A percentile compares a stretch with the other conserved stretches of the same genome.
Evolutionary conservation across 2,797 vertebrate species (phyloP).

Genomic region (Phalloptychus januarius): DNA sequence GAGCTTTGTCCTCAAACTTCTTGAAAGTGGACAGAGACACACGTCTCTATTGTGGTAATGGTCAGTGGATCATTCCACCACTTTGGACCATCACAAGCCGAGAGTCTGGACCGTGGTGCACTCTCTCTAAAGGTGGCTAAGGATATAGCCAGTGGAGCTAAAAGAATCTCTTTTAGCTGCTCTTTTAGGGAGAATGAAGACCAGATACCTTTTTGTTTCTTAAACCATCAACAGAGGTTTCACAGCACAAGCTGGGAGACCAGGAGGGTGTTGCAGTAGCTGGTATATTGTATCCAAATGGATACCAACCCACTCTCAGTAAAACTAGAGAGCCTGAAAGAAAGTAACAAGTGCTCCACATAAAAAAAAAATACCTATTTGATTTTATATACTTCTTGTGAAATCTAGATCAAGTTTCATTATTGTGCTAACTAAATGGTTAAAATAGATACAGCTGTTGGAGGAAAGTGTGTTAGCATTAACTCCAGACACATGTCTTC

Average conservation of each 20-base stretch:
- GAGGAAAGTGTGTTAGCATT: constrained; percentile 63
- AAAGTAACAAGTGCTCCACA: not conserved
- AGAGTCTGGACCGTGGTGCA: not conserved
- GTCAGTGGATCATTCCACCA: not conserved
- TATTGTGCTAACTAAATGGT: constrained; percentile 49
- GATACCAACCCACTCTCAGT: not conserved
- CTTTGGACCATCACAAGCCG: not conserved
- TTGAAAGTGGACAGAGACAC: not conserved
- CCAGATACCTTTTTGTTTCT: not conserved
- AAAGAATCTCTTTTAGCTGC: not conserved
- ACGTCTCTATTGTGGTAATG: not conserved
- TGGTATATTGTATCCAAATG: not conserved
- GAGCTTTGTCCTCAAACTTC: not conserved
- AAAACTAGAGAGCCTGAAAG: not conserved
- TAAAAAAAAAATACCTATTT: not conserved
- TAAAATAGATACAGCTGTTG: constrained; percentile 58
- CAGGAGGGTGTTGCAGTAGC: not conserved
- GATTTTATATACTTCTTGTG: not conserved
- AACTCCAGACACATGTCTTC: constrained; percentile 73
- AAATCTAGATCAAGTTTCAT: not conserved
- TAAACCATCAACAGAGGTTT: not conserved
- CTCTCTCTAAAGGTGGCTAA: not conserved
- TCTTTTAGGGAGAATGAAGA: not conserved
- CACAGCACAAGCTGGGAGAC: not conserved
- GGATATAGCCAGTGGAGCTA: not conserved